Percentiles rank a stretch among this genome's conserved stretches.
Evolutionary conservation across 2,113 vertebrate species (phyloP).

Genomic region (Leucoraja erinaceus): DNA sequence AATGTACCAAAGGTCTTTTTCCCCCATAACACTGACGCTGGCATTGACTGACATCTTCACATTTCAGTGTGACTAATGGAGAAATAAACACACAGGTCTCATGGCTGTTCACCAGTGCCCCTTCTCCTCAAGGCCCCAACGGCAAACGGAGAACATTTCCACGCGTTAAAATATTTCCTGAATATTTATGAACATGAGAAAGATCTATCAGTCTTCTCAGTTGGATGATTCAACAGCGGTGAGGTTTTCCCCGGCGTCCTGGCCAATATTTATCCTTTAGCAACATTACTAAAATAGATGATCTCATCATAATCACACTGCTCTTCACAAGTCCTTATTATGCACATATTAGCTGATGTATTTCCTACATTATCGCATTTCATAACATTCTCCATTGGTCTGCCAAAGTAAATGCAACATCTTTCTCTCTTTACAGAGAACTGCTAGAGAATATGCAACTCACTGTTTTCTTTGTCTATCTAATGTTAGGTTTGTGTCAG

Average conservation of each 20-base stretch:
- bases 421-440: neutral
- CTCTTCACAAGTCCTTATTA: neutral
- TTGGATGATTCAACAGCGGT: neutral
- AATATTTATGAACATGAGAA: neutral
- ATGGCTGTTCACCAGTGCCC: neutral
- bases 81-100: neutral
- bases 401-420: neutral
- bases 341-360: neutral
- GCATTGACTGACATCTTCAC: too few species aligned
- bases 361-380: neutral
- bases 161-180: neutral
- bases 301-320: neutral
- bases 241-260: neutral
- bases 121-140: neutral
- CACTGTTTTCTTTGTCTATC: neutral
- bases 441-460: neutral
- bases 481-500: neutral
- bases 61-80: neutral
- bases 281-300: neutral
- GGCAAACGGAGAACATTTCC: neutral
- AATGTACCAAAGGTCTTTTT: neutral
- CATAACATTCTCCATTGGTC: neutral
- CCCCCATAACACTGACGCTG: too few species aligned
- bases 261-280: neutral
- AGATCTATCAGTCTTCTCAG: neutral